Conservation (phyloP, 2,113 vertebrate genomes). For the Sylvicapra grimmia region DNA sequence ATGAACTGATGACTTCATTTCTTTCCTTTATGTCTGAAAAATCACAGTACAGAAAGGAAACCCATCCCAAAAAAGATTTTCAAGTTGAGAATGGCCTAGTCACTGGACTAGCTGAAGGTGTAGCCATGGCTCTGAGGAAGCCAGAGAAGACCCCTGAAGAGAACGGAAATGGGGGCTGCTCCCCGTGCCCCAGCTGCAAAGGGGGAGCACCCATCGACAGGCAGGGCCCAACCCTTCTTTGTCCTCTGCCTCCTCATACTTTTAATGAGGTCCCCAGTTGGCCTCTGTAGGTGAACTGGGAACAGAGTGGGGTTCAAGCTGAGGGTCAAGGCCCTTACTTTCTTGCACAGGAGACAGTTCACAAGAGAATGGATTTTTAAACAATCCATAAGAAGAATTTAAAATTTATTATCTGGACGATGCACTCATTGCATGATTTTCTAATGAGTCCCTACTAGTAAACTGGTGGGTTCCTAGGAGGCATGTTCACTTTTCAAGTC, state of each 20-base stretch:
- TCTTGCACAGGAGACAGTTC: background rate
- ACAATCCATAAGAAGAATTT: background rate
- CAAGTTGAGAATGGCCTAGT: background rate
- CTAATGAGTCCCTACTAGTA: background rate
- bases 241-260: background rate
- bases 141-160: background rate
- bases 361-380: background rate
- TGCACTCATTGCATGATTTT: background rate
- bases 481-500: background rate
- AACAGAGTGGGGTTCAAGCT: background rate
- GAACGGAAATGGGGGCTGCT: background rate
- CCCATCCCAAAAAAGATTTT: background rate
- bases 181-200: background rate
- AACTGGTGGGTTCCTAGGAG: background rate
- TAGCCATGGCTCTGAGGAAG: background rate
- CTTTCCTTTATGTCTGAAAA: slow-evolving; percentile 2
- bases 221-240: background rate
- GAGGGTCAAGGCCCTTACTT: background rate
- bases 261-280: background rate
- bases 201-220: background rate
- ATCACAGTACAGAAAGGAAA: background rate
- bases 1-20: background rate
- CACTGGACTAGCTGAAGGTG: background rate
- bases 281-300: background rate
- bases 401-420: background rate